Percentiles rank a stretch among this genome's conserved stretches.
Evolutionary conservation across 2,888 invertebrate genomes (phyloP).

Genomic region (Lottia gigantea): DNA sequence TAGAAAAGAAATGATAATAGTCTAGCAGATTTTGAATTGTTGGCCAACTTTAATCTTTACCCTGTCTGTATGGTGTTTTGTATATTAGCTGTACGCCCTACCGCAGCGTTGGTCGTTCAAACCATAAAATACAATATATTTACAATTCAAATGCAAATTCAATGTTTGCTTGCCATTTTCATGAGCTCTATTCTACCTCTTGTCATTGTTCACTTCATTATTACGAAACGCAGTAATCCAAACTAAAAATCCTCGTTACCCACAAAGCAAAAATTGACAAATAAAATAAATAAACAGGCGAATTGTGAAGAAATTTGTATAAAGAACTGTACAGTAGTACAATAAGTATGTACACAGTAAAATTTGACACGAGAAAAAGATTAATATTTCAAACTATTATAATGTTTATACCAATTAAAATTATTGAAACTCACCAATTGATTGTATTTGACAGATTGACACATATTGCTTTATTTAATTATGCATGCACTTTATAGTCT

Average conservation of each 20-base stretch:
- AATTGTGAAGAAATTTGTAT: neutral
- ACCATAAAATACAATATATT: slow-evolving; percentile 5
- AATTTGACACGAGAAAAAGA: too few species aligned
- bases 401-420: too few species aligned
- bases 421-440: too few species aligned
- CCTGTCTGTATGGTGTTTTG: slow-evolving; percentile 1
- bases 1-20: slow-evolving; percentile 17
- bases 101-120: slow-evolving; percentile 1
- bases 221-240: slow-evolving; percentile 1
- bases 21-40: slow-evolving; percentile 18
- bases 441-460: too few species aligned
- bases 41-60: neutral
- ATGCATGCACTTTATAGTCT: too few species aligned
- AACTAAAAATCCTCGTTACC: neutral
- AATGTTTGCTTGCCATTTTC: slow-evolving; percentile 6
- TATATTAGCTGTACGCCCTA: neutral
- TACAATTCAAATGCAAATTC: neutral
- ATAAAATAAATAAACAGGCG: slow-evolving; percentile 4
- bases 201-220: neutral
- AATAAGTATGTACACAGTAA: too few species aligned
- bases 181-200: neutral
- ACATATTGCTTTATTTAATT: too few species aligned
- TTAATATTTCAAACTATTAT: too few species aligned
- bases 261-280: neutral
- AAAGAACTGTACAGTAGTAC: too few species aligned